These are phyloP conservation scores for Eudiplozoon nipponicum DNA, from an alignment of 2,888 invertebrate genomes.

Conservation along the genomic window DNA sequence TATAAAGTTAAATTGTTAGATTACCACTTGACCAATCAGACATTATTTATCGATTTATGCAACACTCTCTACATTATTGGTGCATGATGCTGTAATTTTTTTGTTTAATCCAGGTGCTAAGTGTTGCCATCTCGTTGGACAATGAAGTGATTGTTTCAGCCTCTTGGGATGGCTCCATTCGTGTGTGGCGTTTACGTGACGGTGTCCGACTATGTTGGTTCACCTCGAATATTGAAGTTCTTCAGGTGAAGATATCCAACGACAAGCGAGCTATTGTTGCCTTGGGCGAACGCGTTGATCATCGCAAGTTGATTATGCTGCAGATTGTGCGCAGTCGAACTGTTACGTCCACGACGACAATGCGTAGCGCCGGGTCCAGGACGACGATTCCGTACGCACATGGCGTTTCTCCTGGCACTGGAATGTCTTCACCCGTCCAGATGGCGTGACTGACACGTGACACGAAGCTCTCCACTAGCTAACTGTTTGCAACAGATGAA, in stretches of 20 bases:
- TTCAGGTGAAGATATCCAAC: conserved; percentile 24
- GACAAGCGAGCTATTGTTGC: conserved; percentile 27
- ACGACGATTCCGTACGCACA: too few species aligned
- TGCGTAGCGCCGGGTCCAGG: too few species aligned
- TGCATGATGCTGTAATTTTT: not conserved
- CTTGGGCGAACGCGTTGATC: conserved; percentile 25
- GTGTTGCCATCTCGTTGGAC: conserved; percentile 24
- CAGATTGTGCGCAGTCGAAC: conserved; percentile 18
- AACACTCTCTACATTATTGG: not conserved
- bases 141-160: conserved; percentile 26
- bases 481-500: too few species aligned
- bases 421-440: too few species aligned
- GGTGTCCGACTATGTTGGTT: conserved; percentile 22
- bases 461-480: too few species aligned
- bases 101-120: conserved; percentile 22
- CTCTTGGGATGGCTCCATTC: conserved; percentile 25
- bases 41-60: not conserved
- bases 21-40: too few species aligned
- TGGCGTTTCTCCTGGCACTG: too few species aligned
- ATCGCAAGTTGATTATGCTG: conserved; percentile 26
- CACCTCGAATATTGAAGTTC: conserved; percentile 25
- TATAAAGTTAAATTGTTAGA: too few species aligned
- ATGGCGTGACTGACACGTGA: too few species aligned
- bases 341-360: too few species aligned
- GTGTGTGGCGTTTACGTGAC: conserved; percentile 24